These are phyloP conservation scores for Tinea semifulvella DNA, from an alignment of 2,888 invertebrate species.

Conservation along the genomic window DNA sequence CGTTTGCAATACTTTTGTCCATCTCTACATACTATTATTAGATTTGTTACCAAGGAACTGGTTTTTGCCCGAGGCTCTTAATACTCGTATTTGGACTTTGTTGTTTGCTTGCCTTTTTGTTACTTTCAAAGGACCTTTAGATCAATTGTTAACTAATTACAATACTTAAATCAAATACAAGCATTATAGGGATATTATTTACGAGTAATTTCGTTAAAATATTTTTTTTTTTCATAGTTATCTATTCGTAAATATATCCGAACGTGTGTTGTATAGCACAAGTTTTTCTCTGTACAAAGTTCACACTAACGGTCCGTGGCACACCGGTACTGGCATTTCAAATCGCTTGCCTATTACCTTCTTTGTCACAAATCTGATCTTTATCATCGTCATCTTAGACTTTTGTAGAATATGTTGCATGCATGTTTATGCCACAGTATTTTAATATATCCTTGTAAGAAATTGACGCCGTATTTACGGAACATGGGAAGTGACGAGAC, in stretches of 20 bases:
- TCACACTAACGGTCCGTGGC: conserved; percentile 6
- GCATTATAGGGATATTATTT: background rate
- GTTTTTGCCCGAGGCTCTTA: conserved; percentile 4
- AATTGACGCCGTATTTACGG: background rate
- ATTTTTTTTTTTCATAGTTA: no score
- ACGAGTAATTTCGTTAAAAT: background rate
- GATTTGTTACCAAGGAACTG: conserved; percentile 8
- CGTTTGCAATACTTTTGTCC: background rate
- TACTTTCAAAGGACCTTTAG: background rate
- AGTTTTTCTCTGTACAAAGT: conserved; percentile 4
- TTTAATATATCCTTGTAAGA: background rate
- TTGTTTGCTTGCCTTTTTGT: conserved; percentile 7
- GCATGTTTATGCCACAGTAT: conserved; percentile 6
- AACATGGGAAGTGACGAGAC: background rate
- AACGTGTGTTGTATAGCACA: background rate
- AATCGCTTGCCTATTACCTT: conserved; percentile 5
- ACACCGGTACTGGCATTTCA: conserved; percentile 8
- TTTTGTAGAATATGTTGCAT: background rate
- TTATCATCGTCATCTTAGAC: background rate
- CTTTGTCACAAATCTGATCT: conserved; percentile 7
- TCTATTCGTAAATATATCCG: conserved; percentile 2
- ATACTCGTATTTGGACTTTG: conserved; percentile 7
- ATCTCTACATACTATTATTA: conserved; percentile 8
- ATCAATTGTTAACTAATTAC: background rate
- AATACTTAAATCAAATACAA: background rate